Evolutionary conservation across 1,140 invertebrate genomes (phyloP), one percentile per base, ranked within the genome.

Genomic region (Hyposmocoma kahamanoa): DNA sequence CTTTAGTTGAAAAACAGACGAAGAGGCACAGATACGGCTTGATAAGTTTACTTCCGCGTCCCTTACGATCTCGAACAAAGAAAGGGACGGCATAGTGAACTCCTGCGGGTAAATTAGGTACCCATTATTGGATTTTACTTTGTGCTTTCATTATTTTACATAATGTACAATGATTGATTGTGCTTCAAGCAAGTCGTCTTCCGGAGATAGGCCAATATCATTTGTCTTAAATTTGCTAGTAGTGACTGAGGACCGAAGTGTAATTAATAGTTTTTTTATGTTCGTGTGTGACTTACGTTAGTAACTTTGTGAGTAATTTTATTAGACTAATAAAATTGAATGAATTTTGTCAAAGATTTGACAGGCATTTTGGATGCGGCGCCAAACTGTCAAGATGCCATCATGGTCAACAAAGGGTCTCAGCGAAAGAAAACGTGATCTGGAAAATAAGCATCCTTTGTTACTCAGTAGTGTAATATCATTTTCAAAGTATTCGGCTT

Each of bases 11-110:
- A 30, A 50, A 43, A 18, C 53, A 56, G 1, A 55, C 28, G 43
- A 56, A 56, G 15, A 56, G 3, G 18, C 53, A 56, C n/a, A 56
- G 18, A 36, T 56, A 56, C 6, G 34, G 32, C 43, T 56, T 55
- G 6, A 18, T 39, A 26, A 55, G 45, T 45, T 34, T 39, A 18
- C 46, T 49, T 13, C 47, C 52, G 18, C 52, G 46, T 10, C 52
- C 52, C 32, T 42, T 45, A 10, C 52, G 47, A 20, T 55, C 42
- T 6, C 34, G 15, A 24, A 42, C 47, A 8, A 11, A 13, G 22
- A 47, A 44, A 17, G 44, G 50, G n/a, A 42, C 47, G 22, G 46
- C 46, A 50, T 34, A 9, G n/a, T n/a, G n/a, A n/a, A n/a, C 47
- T 39, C 5, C 19, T 19, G 24, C 38, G 11, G 34, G 46, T 8